Conservation (phyloP, 2,113 vertebrate species). For the Apus apus region DNA sequence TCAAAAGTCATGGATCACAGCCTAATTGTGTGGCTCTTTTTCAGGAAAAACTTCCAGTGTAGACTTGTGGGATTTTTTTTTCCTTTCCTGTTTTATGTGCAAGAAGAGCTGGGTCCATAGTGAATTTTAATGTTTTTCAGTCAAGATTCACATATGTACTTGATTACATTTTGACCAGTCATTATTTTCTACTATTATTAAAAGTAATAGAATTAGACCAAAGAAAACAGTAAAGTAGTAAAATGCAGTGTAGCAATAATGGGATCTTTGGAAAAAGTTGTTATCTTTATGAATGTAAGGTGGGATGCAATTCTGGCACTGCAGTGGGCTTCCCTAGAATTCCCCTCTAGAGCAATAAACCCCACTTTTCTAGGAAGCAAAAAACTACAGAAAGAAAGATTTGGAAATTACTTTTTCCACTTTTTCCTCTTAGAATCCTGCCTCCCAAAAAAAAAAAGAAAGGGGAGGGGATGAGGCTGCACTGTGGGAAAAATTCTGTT, state of each 20-base stretch:
- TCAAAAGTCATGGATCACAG: constrained; percentile 23
- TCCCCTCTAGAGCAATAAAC: neutral
- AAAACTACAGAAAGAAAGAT: neutral
- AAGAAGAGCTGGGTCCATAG: neutral
- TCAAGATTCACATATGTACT: constrained; percentile 49
- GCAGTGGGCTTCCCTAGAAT: neutral
- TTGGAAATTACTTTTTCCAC: neutral
- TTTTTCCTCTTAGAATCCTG: neutral
- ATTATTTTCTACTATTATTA: constrained; percentile 19
- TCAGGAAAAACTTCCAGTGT: constrained; percentile 38
- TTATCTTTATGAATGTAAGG: neutral
- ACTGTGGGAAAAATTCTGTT: rapidly evolving
- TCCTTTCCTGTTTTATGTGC: neutral
- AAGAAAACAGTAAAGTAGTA: neutral
- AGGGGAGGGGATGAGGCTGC: neutral
- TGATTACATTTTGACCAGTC: constrained; percentile 51
- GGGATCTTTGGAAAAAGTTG: neutral
- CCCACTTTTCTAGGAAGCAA: neutral
- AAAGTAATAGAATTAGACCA: constrained; percentile 33
- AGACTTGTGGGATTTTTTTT: neutral
- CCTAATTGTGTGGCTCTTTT: constrained; percentile 45
- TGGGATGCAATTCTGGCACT: neutral
- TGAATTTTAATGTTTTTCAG: constrained; percentile 1
- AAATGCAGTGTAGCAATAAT: neutral
- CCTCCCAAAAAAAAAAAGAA: neutral